phyloP scores from a whole-genome alignment of 1,140 invertebrate genomes.

The Odontomachus brunneus region DNA sequence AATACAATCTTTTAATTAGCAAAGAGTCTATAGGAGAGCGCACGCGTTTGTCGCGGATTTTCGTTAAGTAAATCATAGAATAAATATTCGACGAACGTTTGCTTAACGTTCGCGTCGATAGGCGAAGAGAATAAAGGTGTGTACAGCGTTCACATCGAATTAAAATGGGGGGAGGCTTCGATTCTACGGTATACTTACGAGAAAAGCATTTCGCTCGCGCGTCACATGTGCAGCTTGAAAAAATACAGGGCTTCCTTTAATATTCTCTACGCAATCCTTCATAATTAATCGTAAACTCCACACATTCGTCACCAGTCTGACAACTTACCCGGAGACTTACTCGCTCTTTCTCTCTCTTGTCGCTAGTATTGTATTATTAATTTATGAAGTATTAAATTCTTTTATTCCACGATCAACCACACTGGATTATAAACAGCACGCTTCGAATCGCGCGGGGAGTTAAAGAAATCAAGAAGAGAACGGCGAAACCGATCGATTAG shows the following conservation, averaged over 20 bases:
- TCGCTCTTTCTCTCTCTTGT: too few relatives aligned
- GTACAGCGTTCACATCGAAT: conserved; percentile 26
- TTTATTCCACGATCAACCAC: too few relatives aligned
- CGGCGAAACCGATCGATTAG: too few relatives aligned
- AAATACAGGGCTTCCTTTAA: conserved; percentile 50
- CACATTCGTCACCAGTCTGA: too few relatives aligned
- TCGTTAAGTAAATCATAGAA: conserved; percentile 1
- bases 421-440: too few relatives aligned
- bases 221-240: conserved; percentile 67
- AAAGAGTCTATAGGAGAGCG: neutral
- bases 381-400: too few relatives aligned
- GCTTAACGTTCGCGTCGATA: neutral
- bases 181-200: conserved; percentile 65
- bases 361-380: too few relatives aligned
- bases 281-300: too few relatives aligned
- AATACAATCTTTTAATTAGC: neutral
- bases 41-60: neutral
- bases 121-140: conserved; percentile 7
- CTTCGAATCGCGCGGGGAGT: too few relatives aligned
- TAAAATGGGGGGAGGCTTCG: neutral
- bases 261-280: neutral
- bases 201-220: conserved; percentile 44
- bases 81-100: neutral
- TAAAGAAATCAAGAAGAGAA: too few relatives aligned
- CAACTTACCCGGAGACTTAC: too few relatives aligned